These are phyloP conservation scores for Drosophila truncata DNA, from an alignment of 1,140 invertebrate genomes.

Conservation along the genomic window DNA sequence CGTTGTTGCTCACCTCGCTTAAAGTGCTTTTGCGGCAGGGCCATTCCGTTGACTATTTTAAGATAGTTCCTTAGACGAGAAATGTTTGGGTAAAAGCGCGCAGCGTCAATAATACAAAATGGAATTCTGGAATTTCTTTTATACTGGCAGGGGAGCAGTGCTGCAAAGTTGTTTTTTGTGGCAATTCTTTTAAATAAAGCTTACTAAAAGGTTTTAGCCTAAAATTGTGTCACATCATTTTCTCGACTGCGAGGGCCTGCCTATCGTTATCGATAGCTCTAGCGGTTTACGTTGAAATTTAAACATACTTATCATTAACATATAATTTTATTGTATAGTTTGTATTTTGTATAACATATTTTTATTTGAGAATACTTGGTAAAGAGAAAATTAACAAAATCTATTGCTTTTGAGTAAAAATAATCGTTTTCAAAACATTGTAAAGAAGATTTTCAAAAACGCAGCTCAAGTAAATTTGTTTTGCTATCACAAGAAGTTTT, in stretches of 20 bases:
- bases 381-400: background rate
- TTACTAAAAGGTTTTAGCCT: too few relatives aligned
- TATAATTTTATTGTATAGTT: background rate
- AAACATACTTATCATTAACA: background rate
- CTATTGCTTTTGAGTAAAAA: background rate
- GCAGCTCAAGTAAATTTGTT: background rate
- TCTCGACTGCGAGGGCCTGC: background rate
- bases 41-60: conserved; percentile 26
- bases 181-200: background rate
- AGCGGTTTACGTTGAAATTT: background rate
- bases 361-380: background rate
- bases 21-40: conserved; percentile 65
- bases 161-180: background rate
- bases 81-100: conserved; percentile 11
- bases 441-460: background rate
- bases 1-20: conserved; percentile 60
- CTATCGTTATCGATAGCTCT: background rate
- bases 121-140: conserved; percentile 6
- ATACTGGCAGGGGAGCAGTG: conserved; percentile 1
- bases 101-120: background rate
- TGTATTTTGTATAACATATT: too few relatives aligned
- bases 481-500: conserved; percentile 5
- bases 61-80: conserved; percentile 10
- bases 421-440: background rate
- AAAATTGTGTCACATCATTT: too few relatives aligned